phyloP scores from a whole-genome alignment of 1,140 invertebrate species.

The Radopholus similis region DNA sequence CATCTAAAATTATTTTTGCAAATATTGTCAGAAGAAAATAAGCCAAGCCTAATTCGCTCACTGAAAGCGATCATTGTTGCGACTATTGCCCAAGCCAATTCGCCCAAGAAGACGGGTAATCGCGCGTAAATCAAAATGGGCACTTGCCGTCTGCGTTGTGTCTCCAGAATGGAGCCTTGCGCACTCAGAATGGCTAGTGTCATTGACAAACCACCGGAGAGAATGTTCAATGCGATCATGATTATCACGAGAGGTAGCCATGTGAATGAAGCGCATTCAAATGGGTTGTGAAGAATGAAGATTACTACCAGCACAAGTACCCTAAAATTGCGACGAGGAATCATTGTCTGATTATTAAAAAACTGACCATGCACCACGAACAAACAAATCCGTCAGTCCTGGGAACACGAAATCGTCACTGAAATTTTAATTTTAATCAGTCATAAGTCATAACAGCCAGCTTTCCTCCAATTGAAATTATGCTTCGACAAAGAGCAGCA shows the following conservation, averaged over 20 bases:
- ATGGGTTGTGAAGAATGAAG: conserved; percentile 49
- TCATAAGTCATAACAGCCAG: too few relatives aligned
- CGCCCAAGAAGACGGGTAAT: conserved; percentile 51
- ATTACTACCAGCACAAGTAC: conserved; percentile 32
- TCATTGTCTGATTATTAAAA: conserved; percentile 8
- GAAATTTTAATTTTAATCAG: background rate
- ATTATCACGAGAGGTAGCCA: conserved; percentile 37
- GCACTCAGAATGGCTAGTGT: conserved; percentile 30
- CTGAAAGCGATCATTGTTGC: conserved; percentile 43
- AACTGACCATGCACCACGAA: conserved; percentile 46
- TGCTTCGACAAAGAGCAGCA: too few relatives aligned
- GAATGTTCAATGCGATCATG: conserved; percentile 36
- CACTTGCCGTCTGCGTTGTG: conserved; percentile 32
- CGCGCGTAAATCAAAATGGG: conserved; percentile 45
- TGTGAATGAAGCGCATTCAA: conserved; percentile 33
- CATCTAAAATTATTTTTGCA: conserved; percentile 12
- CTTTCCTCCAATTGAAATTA: too few relatives aligned
- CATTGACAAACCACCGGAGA: conserved; percentile 37
- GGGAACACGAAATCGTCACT: conserved; percentile 53
- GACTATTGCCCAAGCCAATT: conserved; percentile 46
- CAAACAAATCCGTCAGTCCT: conserved; percentile 44
- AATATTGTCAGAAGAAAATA: background rate
- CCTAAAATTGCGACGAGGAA: conserved; percentile 36
- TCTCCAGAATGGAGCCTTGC: conserved; percentile 53
- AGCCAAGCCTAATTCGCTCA: conserved; percentile 1